phyloP scores from a whole-genome alignment of 2,797 vertebrate genomes.

The Sebastes cheni region DNA sequence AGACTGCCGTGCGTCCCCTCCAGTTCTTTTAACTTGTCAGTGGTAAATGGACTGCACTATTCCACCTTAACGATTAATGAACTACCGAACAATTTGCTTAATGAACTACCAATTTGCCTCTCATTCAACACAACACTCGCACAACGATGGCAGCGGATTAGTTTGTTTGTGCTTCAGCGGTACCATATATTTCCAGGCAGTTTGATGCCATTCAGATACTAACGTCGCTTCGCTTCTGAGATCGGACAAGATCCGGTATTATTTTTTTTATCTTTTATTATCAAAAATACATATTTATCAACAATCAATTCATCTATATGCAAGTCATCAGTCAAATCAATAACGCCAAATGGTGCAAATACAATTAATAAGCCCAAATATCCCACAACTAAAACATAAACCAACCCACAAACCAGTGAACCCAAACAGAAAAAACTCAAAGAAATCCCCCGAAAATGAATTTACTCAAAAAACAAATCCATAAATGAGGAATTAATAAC shows the following conservation, averaged over 20 bases:
- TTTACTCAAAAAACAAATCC: too few relatives aligned
- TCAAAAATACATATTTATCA: too few relatives aligned
- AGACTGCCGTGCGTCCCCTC: neutral
- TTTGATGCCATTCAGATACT: neutral
- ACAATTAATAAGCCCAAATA: too few relatives aligned
- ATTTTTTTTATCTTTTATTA: neutral
- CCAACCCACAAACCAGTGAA: too few relatives aligned
- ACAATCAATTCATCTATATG: too few relatives aligned
- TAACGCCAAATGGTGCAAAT: too few relatives aligned
- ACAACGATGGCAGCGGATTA: neutral
- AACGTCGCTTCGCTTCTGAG: neutral
- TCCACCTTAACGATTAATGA: slow-evolving; percentile 7
- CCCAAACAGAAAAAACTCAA: too few relatives aligned
- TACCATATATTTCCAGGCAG: neutral
- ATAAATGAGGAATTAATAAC: too few relatives aligned
- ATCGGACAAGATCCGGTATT: neutral
- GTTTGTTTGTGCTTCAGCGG: neutral
- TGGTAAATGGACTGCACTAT: slow-evolving; percentile 1
- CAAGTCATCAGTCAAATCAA: too few relatives aligned
- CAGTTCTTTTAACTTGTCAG: slow-evolving; percentile 10
- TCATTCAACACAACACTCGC: neutral
- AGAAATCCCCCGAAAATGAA: too few relatives aligned
- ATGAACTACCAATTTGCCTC: neutral
- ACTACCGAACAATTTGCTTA: slow-evolving; percentile 10
- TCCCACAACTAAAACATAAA: too few relatives aligned